Percentiles rank a stretch among this genome's conserved stretches.
These are phyloP conservation scores for Listronotus bonariensis DNA, from an alignment of 1,140 invertebrate genomes.

Conservation along the genomic window DNA sequence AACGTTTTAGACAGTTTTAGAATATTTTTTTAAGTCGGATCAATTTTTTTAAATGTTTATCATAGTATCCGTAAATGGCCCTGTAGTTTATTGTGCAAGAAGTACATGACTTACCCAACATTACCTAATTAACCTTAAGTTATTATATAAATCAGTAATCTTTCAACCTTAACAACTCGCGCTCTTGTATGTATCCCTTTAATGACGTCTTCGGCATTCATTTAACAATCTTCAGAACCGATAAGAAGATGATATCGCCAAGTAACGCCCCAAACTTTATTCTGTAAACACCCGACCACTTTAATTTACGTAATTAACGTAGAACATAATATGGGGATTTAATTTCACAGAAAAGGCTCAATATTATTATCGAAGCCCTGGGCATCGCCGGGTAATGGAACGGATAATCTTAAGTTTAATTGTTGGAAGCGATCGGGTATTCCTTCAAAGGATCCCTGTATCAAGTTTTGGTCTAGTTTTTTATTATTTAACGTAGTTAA, in stretches of 20 bases:
- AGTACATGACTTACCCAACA: neutral
- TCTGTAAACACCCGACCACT: slow-evolving; percentile 30
- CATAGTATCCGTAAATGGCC: too few species aligned
- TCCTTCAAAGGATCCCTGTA: too few species aligned
- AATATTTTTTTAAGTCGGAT: too few species aligned
- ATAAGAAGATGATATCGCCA: slow-evolving; percentile 25
- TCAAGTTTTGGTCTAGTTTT: too few species aligned
- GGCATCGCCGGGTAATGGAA: neutral
- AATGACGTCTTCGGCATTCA: slow-evolving; percentile 10
- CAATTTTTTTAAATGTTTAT: too few species aligned
- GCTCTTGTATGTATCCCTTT: neutral
- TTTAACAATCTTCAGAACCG: slow-evolving; percentile 16
- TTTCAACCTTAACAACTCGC: neutral
- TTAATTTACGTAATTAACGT: slow-evolving; percentile 36
- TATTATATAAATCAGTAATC: slow-evolving; percentile 3
- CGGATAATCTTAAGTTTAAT: neutral
- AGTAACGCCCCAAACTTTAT: slow-evolving; percentile 22
- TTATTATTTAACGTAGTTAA: too few species aligned
- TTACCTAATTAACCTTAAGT: neutral
- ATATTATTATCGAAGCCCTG: neutral
- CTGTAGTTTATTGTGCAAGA: too few species aligned
- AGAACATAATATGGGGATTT: slow-evolving; percentile 26
- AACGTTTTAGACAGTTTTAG: too few species aligned
- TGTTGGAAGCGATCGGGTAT: neutral
- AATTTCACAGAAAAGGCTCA: slow-evolving; percentile 27